Conservation (phyloP, 2,888 invertebrate genomes). For the Uloborus plumipes region DNA sequence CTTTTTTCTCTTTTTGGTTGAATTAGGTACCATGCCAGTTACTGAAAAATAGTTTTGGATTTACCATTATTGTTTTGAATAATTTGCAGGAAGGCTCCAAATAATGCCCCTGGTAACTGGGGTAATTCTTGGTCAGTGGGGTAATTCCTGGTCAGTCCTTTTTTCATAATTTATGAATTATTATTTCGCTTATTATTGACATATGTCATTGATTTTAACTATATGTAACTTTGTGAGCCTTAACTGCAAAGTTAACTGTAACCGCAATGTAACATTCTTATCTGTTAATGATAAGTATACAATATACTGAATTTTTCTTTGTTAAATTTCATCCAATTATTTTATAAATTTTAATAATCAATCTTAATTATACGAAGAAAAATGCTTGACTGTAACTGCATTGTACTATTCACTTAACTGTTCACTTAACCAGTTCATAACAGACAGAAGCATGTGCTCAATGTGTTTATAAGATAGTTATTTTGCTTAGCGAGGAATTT, state of each 20-base stretch:
- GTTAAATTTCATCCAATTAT: constrained; percentile 8
- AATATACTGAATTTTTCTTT: not conserved
- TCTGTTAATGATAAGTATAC: not conserved
- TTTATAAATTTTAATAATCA: constrained; percentile 10
- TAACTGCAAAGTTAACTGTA: constrained; percentile 13
- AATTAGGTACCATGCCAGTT: not conserved
- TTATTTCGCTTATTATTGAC: constrained; percentile 3
- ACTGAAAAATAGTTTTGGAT: constrained; percentile 7
- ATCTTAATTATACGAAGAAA: not conserved
- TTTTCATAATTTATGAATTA: not conserved
- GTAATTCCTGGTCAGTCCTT: constrained; percentile 7
- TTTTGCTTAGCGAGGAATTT: no score
- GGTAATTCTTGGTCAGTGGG: constrained; percentile 5
- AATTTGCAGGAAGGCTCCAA: not conserved
- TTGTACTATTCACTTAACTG: not conserved
- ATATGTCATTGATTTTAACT: constrained; percentile 7
- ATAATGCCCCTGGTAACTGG: not conserved
- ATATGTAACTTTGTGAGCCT: not conserved
- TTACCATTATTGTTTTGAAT: constrained; percentile 6
- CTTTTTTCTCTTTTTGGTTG: constrained; percentile 5
- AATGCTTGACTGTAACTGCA: not conserved
- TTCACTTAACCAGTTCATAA: no score
- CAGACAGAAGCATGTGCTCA: no score
- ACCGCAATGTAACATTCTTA: constrained; percentile 6
- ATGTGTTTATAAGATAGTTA: no score